phyloP scores from a whole-genome alignment of 2,797 vertebrate species.

The Myotis myotis region DNA sequence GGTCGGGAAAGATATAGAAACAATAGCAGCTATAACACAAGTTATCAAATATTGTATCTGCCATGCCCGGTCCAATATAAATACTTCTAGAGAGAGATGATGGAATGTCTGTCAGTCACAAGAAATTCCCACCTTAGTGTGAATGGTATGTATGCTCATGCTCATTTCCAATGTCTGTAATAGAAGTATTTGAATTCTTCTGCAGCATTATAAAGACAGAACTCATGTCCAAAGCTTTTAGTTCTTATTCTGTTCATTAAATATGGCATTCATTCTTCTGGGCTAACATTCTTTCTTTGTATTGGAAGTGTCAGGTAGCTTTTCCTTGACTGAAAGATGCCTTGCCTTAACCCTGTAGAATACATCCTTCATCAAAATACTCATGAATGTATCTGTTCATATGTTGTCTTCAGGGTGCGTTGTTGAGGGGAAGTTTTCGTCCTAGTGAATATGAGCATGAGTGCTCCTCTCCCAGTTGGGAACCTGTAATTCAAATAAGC shows the following conservation, averaged over 20 bases:
- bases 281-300: neutral
- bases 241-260: neutral
- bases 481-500: neutral
- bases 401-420: neutral
- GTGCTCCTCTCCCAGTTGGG: neutral
- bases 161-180: neutral
- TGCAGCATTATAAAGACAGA: neutral
- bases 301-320: neutral
- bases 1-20: neutral
- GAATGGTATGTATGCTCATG: neutral
- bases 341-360: neutral
- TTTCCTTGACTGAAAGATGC: neutral
- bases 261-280: neutral
- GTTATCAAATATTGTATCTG: neutral
- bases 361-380: neutral
- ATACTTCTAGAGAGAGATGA: neutral
- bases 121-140: neutral
- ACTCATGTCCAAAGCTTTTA: neutral
- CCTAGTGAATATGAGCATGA: neutral
- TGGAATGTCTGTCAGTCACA: neutral
- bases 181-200: neutral
- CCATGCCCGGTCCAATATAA: neutral
- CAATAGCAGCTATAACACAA: neutral
- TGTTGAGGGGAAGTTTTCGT: neutral
- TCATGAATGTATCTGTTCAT: neutral